Conservation (phyloP, 2,888 invertebrate genomes). For the Synergus laeviventris region DNA sequence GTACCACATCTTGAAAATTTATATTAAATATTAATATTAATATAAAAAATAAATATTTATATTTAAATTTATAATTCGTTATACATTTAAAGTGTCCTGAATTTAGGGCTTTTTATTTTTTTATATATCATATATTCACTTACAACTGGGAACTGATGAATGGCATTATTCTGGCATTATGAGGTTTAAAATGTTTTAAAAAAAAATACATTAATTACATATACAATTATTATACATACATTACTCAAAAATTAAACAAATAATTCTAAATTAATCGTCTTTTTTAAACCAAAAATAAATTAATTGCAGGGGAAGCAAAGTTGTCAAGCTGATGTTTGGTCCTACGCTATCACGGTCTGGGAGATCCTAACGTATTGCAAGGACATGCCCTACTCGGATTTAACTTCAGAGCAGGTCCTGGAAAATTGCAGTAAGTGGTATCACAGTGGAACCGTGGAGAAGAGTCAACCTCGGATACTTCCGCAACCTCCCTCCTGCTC, state of each 20-base stretch:
- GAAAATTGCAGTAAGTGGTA: conserved; percentile 85
- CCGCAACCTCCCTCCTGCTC: conserved; percentile 87
- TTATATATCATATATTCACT: too few species aligned
- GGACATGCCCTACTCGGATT: conserved; percentile 87
- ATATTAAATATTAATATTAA: too few species aligned
- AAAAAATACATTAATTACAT: too few species aligned
- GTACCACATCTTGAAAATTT: neutral
- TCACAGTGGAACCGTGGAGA: conserved; percentile 70
- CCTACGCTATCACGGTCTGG: conserved; percentile 93
- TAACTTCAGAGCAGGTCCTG: conserved; percentile 90
- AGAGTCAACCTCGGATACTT: conserved; percentile 77
- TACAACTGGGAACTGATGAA: too few species aligned
- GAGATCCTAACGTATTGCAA: conserved; percentile 89
- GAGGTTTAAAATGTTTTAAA: too few species aligned
- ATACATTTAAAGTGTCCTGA: neutral
- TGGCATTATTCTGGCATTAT: too few species aligned
- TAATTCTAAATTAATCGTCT: neutral
- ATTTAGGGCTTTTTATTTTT: neutral
- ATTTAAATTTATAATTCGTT: neutral
- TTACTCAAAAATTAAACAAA: too few species aligned
- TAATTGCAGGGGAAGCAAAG: conserved; percentile 88
- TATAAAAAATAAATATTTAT: too few species aligned
- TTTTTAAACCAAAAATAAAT: neutral
- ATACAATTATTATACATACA: too few species aligned
- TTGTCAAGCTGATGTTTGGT: conserved; percentile 93